Conservation (phyloP, 2,113 vertebrate genomes). For the Puntigrus tetrazona region DNA sequence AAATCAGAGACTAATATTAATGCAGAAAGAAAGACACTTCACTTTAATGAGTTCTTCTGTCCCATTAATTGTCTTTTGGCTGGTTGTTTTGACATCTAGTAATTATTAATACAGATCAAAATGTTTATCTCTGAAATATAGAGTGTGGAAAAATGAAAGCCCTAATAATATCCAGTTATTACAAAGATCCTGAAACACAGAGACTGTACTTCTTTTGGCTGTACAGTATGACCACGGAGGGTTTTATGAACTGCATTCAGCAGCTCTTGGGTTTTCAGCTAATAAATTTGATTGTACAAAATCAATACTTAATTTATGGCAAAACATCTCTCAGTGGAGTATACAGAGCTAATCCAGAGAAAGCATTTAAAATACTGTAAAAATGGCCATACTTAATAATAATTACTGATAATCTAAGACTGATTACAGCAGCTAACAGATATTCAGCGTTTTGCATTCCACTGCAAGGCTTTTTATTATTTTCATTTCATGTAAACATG, state of each 20-base stretch:
- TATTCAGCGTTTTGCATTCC: not conserved
- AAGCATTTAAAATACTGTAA: not conserved
- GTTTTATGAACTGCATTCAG: not conserved
- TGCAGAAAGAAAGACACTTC: not conserved
- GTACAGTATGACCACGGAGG: not conserved
- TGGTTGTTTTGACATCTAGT: not conserved
- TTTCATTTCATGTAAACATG: not conserved
- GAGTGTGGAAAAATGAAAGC: not conserved
- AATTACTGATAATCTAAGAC: not conserved
- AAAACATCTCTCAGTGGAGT: not conserved
- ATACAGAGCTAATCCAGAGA: not conserved
- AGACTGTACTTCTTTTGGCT: not conserved
- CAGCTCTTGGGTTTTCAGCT: slow-evolving; percentile 23
- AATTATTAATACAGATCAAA: not conserved
- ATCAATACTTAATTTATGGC: slow-evolving; percentile 50
- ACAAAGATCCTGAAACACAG: not conserved
- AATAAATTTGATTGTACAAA: slow-evolving; percentile 42
- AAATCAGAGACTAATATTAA: not conserved
- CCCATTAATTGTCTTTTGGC: not conserved
- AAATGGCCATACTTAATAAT: not conserved
- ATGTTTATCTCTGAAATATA: not conserved
- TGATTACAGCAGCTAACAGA: not conserved
- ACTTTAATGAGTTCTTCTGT: not conserved
- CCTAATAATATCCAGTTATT: not conserved
- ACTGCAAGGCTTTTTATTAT: not conserved